Evolutionary conservation across 2,888 invertebrate species (phyloP).

Genomic region (Lymantria monacha): DNA sequence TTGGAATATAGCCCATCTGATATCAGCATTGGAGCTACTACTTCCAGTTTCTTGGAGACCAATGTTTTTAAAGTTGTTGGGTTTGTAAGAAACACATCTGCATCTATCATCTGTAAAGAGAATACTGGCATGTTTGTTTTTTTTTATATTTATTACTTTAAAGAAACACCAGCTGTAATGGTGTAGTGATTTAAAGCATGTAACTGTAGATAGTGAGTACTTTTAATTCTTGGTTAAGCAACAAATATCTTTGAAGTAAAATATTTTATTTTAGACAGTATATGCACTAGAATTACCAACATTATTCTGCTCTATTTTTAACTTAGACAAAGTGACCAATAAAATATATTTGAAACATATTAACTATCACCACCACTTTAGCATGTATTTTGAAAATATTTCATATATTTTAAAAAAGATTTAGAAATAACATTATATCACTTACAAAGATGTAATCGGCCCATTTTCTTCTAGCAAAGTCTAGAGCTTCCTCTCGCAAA

Average conservation of each 20-base stretch:
- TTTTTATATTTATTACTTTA: neutral
- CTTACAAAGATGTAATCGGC: constrained; percentile 94
- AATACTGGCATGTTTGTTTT: neutral
- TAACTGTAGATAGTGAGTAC: too few species aligned
- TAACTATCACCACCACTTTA: too few species aligned
- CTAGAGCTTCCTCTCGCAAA: constrained; percentile 88
- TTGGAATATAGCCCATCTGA: constrained; percentile 96
- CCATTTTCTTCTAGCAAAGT: constrained; percentile 89
- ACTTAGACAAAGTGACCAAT: too few species aligned
- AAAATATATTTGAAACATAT: too few species aligned
- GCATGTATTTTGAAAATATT: too few species aligned
- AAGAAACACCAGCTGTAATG: neutral
- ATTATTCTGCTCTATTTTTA: too few species aligned
- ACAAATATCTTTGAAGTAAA: too few species aligned
- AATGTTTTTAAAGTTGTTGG: constrained; percentile 83
- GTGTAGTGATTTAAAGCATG: neutral
- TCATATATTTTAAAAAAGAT: too few species aligned
- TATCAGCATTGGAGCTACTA: constrained; percentile 92
- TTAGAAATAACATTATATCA: neutral
- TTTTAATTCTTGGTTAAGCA: too few species aligned
- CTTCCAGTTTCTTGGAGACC: constrained; percentile 82
- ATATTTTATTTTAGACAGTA: too few species aligned
- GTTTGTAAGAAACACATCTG: constrained; percentile 91
- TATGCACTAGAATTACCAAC: too few species aligned
- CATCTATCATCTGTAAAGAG: constrained; percentile 89